Evolutionary conservation across 2,113 vertebrate species (phyloP), one percentile per base, ranked within the genome.

Genomic region (Copsychus sechellarum): DNA sequence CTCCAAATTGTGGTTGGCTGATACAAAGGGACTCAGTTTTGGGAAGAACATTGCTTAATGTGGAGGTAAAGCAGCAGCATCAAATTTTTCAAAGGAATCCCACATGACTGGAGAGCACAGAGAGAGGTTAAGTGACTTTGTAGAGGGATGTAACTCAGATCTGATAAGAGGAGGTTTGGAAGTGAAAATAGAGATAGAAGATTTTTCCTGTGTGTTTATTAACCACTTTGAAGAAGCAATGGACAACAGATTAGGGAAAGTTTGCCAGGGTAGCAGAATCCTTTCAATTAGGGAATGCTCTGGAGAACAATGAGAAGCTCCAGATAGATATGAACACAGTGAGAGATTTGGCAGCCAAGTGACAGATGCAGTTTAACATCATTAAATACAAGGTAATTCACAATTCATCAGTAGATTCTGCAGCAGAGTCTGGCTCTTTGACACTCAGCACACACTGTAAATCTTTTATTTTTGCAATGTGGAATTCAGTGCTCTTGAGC

Each of bases 231-330:
- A 71, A 90, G 82, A 71, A 92, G 71, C 72, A 88, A 42, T 24
- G 54, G 90, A n/a, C 76, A 90, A 51, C 31, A 91, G 64, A 38
- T 86, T 82, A 82, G 67, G 45, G 60, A 78, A 92, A 84, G 88
- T 93, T 90, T 90, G 85, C 79, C 85, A 90, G 43, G 29, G 81
- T 28, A 92, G 82, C 92, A 92, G 88, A 94, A 92, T 88, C 72
- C 36, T 93, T 96, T 96, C 93, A 96, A 86, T 93, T 94, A 96
- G 76, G 34, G 61, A 94, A 88, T 86, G 86, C 94, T 90, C 86
- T 88, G 93, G 90, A 96, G 90, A 86, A 81, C 11, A 9, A 15
- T 88, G 86, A 94, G 90, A 58, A 96, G 88, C 80, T 92, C 90
- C 93, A 96, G 94, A 86, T 14, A 94, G 85, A 62, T 24, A 11